These are phyloP conservation scores for Charina bottae DNA, from an alignment of 2,113 vertebrate species.

Conservation along the genomic window DNA sequence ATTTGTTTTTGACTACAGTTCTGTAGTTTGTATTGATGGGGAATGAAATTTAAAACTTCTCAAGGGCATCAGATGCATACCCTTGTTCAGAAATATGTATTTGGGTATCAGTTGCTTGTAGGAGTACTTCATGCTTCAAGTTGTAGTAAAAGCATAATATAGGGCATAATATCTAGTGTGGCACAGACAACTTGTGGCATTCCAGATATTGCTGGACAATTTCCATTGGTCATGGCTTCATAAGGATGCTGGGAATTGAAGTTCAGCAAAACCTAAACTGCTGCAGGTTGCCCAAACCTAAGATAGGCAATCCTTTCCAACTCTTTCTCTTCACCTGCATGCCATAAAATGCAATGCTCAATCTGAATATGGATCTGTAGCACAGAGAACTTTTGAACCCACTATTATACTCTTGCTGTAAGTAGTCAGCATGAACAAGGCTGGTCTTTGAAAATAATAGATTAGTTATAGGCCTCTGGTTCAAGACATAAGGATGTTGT, in stretches of 20 bases:
- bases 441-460: not conserved
- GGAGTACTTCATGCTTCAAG: not conserved
- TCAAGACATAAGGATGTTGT: not conserved
- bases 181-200: not conserved
- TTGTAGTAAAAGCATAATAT: not conserved
- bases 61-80: not conserved
- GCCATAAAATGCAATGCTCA: not conserved
- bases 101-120: not conserved
- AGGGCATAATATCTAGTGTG: not conserved
- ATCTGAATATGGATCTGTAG: not conserved
- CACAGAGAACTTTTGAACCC: not conserved
- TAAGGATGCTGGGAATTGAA: not conserved
- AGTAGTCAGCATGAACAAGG: not conserved
- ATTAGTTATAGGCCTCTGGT: not conserved
- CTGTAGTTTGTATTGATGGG: not conserved
- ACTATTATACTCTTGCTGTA: not conserved
- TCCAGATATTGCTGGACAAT: not conserved
- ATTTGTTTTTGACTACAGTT: not conserved
- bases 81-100: not conserved
- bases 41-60: not conserved
- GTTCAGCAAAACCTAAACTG: not conserved
- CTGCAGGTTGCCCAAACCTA: not conserved
- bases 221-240: not conserved
- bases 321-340: not conserved
- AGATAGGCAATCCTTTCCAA: not conserved